Evolutionary conservation across 2,113 vertebrate genomes (phyloP).

Genomic region (Calyptommatus sinebrachiatus): DNA sequence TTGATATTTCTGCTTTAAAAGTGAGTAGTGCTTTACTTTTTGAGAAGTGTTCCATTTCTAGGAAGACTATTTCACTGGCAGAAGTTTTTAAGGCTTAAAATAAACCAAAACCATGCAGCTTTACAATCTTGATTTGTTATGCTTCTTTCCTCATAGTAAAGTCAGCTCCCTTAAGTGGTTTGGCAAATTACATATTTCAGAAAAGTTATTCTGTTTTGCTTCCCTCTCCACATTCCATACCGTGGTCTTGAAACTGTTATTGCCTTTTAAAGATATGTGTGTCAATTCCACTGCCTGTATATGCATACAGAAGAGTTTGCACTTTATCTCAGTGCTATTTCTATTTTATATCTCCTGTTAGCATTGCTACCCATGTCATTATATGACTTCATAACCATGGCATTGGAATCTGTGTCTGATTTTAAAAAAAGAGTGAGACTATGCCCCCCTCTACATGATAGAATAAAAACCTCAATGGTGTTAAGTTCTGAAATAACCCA

Average conservation of each 20-base stretch:
- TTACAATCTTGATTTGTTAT: slow-evolving; percentile 28
- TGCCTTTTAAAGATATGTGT: slow-evolving; percentile 30
- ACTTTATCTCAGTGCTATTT: neutral
- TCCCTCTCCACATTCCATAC: slow-evolving; percentile 1
- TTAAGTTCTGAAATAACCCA: too few species aligned
- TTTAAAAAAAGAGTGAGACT: neutral
- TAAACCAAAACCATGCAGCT: slow-evolving; percentile 24
- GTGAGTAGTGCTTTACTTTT: neutral
- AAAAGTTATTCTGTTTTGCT: slow-evolving; percentile 9
- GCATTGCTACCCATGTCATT: neutral
- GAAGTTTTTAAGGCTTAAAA: slow-evolving; percentile 15
- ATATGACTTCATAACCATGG: neutral
- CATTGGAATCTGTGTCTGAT: neutral
- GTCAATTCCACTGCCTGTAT: neutral
- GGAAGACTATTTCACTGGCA: slow-evolving; percentile 1
- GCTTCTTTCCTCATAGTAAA: slow-evolving; percentile 17
- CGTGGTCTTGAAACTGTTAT: neutral
- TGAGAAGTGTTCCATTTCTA: slow-evolving; percentile 27
- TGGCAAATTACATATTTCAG: slow-evolving; percentile 31
- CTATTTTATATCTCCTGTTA: neutral
- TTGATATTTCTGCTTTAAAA: slow-evolving; percentile 36
- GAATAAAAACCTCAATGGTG: too few species aligned
- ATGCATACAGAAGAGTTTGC: neutral
- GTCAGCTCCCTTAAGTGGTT: slow-evolving; percentile 24
- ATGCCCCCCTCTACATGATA: too few species aligned